Conservation (phyloP, 1,140 invertebrate species). For the Leptopilina clavipes region DNA sequence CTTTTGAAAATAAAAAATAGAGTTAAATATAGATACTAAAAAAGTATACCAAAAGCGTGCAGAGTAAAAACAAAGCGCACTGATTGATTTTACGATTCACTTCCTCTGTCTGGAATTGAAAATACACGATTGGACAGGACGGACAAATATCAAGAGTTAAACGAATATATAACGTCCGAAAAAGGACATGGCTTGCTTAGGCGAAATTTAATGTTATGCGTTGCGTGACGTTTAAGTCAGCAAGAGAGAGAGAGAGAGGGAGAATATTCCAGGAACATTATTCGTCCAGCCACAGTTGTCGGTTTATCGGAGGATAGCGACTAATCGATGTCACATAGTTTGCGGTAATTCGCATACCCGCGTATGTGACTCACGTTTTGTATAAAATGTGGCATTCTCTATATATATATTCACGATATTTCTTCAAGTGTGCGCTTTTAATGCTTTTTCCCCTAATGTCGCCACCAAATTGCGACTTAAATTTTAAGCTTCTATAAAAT, state of each 20-base stretch:
- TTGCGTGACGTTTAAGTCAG: slow-evolving; percentile 33
- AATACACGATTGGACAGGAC: neutral
- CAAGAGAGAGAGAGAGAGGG: neutral
- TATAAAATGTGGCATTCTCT: neutral
- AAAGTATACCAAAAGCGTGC: no score
- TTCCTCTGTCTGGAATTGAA: slow-evolving; percentile 21
- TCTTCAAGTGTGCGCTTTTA: slow-evolving; percentile 9
- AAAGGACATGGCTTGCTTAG: slow-evolving; percentile 15
- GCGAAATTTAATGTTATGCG: slow-evolving; percentile 32
- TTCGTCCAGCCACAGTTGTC: slow-evolving; percentile 42
- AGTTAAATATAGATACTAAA: slow-evolving; percentile 15
- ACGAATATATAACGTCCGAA: slow-evolving; percentile 19
- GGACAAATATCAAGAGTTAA: neutral
- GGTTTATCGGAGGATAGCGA: slow-evolving; percentile 44
- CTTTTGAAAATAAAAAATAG: neutral
- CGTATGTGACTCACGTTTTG: slow-evolving; percentile 45
- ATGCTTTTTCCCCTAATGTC: slow-evolving; percentile 13
- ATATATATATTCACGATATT: slow-evolving; percentile 20
- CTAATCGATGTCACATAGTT: slow-evolving; percentile 57
- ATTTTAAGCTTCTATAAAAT: neutral
- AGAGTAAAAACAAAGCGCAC: neutral
- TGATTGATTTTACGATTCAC: slow-evolving; percentile 26
- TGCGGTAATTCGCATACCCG: slow-evolving; percentile 52
- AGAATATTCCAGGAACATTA: slow-evolving; percentile 26
- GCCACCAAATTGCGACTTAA: neutral